phyloP scores from a whole-genome alignment of 2,888 invertebrate genomes.

The Diaphora mendica region DNA sequence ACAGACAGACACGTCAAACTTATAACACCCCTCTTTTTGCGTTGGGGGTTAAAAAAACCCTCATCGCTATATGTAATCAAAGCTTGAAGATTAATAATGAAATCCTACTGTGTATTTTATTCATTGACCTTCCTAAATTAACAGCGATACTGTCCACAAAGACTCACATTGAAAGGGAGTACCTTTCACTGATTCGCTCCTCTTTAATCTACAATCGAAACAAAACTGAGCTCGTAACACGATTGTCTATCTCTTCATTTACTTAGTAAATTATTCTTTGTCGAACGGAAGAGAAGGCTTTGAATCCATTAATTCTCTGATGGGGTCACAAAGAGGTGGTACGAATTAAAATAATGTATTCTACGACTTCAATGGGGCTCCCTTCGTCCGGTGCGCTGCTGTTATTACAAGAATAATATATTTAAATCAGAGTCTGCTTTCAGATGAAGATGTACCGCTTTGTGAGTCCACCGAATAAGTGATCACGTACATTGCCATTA shows the following conservation, averaged over 20 bases:
- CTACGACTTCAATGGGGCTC: constrained; percentile 83
- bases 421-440: constrained; percentile 85
- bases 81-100: constrained; percentile 74
- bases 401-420: constrained; percentile 86
- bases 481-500: constrained; percentile 84
- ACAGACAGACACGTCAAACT: no score
- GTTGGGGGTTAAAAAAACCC: constrained; percentile 36
- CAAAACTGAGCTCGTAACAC: constrained; percentile 83
- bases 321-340: constrained; percentile 86
- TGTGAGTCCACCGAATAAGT: constrained; percentile 81
- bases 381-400: constrained; percentile 79
- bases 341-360: constrained; percentile 86
- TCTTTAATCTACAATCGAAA: constrained; percentile 85
- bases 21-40: no score
- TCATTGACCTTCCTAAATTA: constrained; percentile 83
- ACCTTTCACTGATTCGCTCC: constrained; percentile 79
- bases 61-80: constrained; percentile 64
- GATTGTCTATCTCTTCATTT: constrained; percentile 85
- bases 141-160: constrained; percentile 81
- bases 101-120: constrained; percentile 76
- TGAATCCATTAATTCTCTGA: constrained; percentile 85
- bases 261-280: constrained; percentile 87
- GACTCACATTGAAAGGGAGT: constrained; percentile 73
- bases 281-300: constrained; percentile 85
- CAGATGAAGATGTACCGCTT: constrained; percentile 83